Base-by-base conservation (phyloP, 2,888 invertebrate genomes). In the Drosophila mercatorum region DNA sequence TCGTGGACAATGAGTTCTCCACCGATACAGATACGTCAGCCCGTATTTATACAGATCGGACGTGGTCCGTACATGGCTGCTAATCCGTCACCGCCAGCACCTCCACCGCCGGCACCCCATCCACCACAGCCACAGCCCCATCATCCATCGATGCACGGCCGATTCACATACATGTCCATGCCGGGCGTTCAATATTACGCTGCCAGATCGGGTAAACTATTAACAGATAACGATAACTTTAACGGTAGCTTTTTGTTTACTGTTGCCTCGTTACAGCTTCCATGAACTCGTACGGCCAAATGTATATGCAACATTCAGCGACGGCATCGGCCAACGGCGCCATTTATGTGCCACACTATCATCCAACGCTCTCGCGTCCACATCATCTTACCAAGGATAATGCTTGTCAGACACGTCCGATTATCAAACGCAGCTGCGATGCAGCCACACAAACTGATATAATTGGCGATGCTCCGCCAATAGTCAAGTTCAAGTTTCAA, bases 1-100 rank as follows among this genome's bases (percentile, higher is more conserved):
- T 76, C 87, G 11, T 83, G 84, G 81, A 47, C 88, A 0, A 26
- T 86, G 66, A 68, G 43, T 10, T 6, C 69, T 3, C 68, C 78
- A 0, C 14, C 57, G 4, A 11, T 68, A 31, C 72, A 31, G 12
- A 4, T 65, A 41, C 62, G 60, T 31, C 26, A 57, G 7, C 51
- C 60, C 2, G 49, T 56, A 8, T 64, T 28, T 7, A 5, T 63
- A 12, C 76, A 41, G 11, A 10, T 17, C 14, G 47, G 55, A 0
- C 57, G 60, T 14, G 60, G 17, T n/a, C 17, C 56, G 0, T 59
- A 55, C 22, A 28, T 68, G 3, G 43, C 61, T 11, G 44, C 49
- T 31, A 65, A 38, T 31, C 10, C 28, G 5, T 6, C 43, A 7
- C 36, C 44, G 11, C 38, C 38, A 7, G 14, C 56, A 6, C 34